These are phyloP conservation scores for Diachrysia chrysitis DNA, from an alignment of 2,888 invertebrate species.

Conservation along the genomic window DNA sequence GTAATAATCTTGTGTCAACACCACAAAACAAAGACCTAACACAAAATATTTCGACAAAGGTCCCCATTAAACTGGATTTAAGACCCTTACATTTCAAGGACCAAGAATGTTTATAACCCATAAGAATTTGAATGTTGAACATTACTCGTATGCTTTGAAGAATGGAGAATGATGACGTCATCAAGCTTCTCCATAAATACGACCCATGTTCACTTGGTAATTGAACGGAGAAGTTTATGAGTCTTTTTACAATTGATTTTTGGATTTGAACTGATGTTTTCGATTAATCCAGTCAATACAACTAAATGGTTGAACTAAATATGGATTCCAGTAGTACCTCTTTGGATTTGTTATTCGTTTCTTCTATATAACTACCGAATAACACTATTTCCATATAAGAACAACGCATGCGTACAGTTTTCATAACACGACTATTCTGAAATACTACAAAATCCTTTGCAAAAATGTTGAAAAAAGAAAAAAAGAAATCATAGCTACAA, in stretches of 20 bases:
- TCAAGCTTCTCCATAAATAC: background rate
- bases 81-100: constrained; percentile 4
- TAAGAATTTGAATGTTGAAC: constrained; percentile 3
- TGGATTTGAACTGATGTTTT: background rate
- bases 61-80: background rate
- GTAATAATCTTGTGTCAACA: background rate
- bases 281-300: background rate
- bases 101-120: constrained; percentile 5
- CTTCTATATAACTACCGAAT: too few species aligned
- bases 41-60: background rate
- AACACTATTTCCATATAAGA: too few species aligned
- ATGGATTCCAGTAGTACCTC: too few species aligned
- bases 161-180: constrained; percentile 6
- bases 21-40: constrained; percentile 4
- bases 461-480: too few species aligned
- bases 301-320: background rate
- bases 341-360: too few species aligned
- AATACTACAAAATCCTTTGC: too few species aligned
- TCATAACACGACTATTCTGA: too few species aligned
- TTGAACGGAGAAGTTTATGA: background rate
- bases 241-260: background rate
- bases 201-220: background rate
- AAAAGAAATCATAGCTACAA: background rate
- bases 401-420: too few species aligned
- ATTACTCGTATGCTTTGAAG: background rate